Evolutionary conservation across 2,113 vertebrate genomes (phyloP), one percentile per base, ranked within the genome.

Genomic region (Lasiurus borealis): DNA sequence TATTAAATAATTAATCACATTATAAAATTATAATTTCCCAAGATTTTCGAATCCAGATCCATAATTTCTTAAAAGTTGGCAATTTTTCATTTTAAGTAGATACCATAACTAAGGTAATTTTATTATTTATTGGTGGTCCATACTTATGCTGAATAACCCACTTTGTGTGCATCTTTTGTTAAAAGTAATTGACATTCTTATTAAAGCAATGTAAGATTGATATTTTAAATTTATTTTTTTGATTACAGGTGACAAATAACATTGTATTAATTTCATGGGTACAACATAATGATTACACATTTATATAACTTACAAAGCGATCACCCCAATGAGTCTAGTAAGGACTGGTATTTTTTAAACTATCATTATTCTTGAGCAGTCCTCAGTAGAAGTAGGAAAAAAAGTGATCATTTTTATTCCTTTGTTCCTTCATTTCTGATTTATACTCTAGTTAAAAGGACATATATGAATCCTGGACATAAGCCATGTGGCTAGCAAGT

Each of bases 1-100:
- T 73, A 73, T 88, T 92, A 82, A 92, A 91, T 83, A 95, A 93
- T 15, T 92, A 94, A 81, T 93, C 91, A 93, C 3, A 59, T 92
- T 93, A 78, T 54, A 92, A 95, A 95, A 77, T 81, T 71, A 78
- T n/a, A 85, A 57, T 78, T 88, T 93, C 23, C 77, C 85, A 57
- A 93, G 72, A 11, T 44, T 91, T 92, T 88, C 92, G 48, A 85
- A 50, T 93, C 54, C 31, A 88, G 34, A 80, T 85, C 19, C 50
- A 48, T 94, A 23, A 71, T 82, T 27, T 91, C 14, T 15, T 69
- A 46, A 68, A 84, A 77, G 36, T 25, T 95, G 29, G 18, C 54
- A 71, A 62, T 95, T 90, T 62, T 19, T 95, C 85, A 2, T 85
- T 77, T 80, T 54, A 29, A 5, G 31, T 64, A 75, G 31, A 59